Evolutionary conservation across 2,113 vertebrate genomes (phyloP), one percentile per base, ranked within the genome.

Genomic region (Hyperopisus bebe): DNA sequence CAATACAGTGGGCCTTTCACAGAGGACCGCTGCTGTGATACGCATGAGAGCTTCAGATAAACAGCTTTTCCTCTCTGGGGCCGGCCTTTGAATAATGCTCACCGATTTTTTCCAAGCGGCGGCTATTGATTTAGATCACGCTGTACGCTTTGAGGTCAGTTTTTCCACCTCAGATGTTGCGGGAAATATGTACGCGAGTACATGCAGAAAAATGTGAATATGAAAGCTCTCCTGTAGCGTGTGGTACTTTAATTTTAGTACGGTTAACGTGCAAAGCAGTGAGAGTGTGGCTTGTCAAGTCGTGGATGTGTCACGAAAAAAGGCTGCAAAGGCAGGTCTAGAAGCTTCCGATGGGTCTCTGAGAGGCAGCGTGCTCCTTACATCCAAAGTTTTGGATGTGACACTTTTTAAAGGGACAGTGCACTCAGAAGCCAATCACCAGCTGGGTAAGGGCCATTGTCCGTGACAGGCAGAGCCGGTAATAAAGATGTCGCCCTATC

Each of bases 81-180:
- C 47, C 17, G 17, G 51, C 39, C 27, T 47, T 90, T 70, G 58
- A 86, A 87, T 66, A 90, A 90, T 62, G 80, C 35, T 46, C 31
- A 13, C 21, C 19, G 11, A 31, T 84, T 89, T 84, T 89, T 89
- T 87, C 62, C 17, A 89, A 51, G 47, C 11, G 35, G 46, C 13
- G n/a, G 85, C 35, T 55, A 10, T 85, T 89, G 89, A 89, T 89
- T 89, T 70, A 84, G 35, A 84, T 83, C 53, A 83, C 24, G 31
- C 44, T 27, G 48, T 17, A 47, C 3, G 24, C 83, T 89, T 27
- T 39, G 48, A 55, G 88, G 35, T 39, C 39, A 66, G 39, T 50
- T 31, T 58, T 46, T 62, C 86, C 44, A 39, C 39, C 55, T 70
- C 42, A 47, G 35, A 39, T 51, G 17, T 80, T 80, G 66, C 0